These are phyloP conservation scores for Acronicta alni DNA, from an alignment of 2,888 invertebrate genomes.

Conservation along the genomic window DNA sequence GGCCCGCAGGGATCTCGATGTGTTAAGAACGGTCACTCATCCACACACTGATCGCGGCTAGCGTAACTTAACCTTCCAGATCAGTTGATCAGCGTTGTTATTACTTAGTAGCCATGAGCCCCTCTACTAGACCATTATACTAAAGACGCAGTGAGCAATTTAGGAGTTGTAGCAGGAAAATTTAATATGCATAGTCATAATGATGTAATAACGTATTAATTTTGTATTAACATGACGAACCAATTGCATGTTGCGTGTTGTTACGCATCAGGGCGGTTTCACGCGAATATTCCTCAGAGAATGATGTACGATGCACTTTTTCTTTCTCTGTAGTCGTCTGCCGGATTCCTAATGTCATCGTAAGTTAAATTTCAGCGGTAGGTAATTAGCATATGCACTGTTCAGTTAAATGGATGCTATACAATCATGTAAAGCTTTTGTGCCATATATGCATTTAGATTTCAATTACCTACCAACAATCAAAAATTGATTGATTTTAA, in stretches of 20 bases:
- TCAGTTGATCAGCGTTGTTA: too few species aligned
- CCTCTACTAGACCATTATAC: too few species aligned
- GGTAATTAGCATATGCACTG: conserved; percentile 20
- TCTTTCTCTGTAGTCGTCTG: conserved; percentile 18
- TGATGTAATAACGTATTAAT: conserved; percentile 31
- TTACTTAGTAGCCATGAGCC: too few species aligned
- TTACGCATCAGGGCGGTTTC: conserved; percentile 25
- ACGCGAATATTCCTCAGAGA: conserved; percentile 29
- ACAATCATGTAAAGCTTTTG: conserved; percentile 1
- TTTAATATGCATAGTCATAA: conserved; percentile 10
- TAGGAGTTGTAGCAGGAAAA: conserved; percentile 4
- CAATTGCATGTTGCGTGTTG: conserved; percentile 46
- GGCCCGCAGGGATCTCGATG: too few species aligned
- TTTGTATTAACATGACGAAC: conserved; percentile 8
- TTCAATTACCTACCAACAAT: too few species aligned
- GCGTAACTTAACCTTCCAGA: too few species aligned
- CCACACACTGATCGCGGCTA: too few species aligned
- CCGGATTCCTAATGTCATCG: conserved; percentile 43
- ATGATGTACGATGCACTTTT: conserved; percentile 19
- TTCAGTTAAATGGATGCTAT: conserved; percentile 16
- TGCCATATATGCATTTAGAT: too few species aligned
- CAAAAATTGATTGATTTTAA: too few species aligned
- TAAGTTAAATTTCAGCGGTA: conserved; percentile 12
- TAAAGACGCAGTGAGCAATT: too few species aligned
- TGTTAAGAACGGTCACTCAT: too few species aligned